Evolutionary conservation across 2,797 vertebrate species (phyloP).

Genomic region (Darevskia mixta): DNA sequence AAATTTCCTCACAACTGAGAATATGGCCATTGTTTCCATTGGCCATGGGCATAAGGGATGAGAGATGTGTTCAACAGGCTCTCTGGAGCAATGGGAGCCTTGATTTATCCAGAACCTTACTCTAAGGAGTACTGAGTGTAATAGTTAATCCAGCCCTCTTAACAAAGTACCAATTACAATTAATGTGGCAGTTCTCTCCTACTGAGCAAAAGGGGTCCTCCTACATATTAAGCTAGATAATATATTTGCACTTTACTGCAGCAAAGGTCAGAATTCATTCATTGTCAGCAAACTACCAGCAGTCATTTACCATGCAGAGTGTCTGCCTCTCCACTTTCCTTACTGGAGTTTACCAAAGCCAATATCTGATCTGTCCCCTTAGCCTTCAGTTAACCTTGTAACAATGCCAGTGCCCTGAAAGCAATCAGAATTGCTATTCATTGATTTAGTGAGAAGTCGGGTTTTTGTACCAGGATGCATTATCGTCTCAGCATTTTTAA

Average conservation of each 20-base stretch:
- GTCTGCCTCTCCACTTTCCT: slow-evolving; percentile 32
- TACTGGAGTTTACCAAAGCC: slow-evolving; percentile 28
- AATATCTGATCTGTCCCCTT: slow-evolving; percentile 36
- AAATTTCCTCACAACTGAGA: neutral
- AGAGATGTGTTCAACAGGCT: neutral
- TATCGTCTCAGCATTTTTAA: slow-evolving; percentile 54
- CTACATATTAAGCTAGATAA: slow-evolving; percentile 4
- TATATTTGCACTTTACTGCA: slow-evolving; percentile 27
- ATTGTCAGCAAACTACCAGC: neutral
- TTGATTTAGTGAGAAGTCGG: slow-evolving; percentile 54
- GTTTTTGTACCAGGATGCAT: slow-evolving; percentile 50
- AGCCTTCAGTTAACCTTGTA: slow-evolving; percentile 68
- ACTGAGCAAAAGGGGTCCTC: neutral
- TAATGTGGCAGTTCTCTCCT: neutral
- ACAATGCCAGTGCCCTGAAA: slow-evolving; percentile 46
- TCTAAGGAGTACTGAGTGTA: neutral
- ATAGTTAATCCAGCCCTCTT: neutral
- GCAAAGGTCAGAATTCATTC: slow-evolving; percentile 50
- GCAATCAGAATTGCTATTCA: slow-evolving; percentile 46
- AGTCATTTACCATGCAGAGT: slow-evolving; percentile 36
- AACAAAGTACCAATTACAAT: slow-evolving; percentile 1
- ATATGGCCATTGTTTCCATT: neutral
- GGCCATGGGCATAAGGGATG: neutral
- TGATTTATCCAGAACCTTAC: neutral
- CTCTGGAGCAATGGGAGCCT: neutral